Evolutionary conservation across 2,797 vertebrate genomes (phyloP).

Genomic region (Eulemur coronatus): DNA sequence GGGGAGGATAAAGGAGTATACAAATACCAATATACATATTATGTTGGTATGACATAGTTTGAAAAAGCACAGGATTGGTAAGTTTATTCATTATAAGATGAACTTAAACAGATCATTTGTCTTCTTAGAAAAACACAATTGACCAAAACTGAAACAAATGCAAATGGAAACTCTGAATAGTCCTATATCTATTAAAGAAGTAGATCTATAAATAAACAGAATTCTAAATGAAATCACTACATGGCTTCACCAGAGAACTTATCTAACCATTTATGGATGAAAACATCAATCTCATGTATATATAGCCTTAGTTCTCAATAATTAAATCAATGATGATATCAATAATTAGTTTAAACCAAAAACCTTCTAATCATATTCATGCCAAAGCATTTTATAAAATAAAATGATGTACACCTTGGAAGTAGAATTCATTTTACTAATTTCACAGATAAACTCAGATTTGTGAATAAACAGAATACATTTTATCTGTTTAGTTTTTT

Average conservation of each 20-base stretch:
- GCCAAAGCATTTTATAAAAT: neutral
- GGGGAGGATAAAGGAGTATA: neutral
- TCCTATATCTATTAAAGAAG: neutral
- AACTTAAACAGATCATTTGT: neutral
- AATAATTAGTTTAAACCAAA: neutral
- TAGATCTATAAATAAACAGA: conserved; percentile 6
- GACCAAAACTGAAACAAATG: conserved; percentile 17
- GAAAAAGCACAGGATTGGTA: neutral
- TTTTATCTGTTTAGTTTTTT: neutral
- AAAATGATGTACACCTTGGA: neutral
- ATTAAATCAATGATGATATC: neutral
- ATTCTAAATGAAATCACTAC: conserved; percentile 2
- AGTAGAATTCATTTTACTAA: neutral
- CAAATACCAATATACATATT: neutral
- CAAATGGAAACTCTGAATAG: neutral
- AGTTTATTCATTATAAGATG: conserved; percentile 8
- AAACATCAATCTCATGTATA: neutral
- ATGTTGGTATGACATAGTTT: neutral
- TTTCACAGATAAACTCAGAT: neutral
- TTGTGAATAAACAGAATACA: neutral
- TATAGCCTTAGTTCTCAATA: neutral
- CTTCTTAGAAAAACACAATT: neutral
- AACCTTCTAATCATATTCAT: neutral
- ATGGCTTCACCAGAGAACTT: neutral
- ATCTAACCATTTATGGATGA: neutral